Evolutionary conservation across 1,140 invertebrate genomes (phyloP), one percentile per base, ranked within the genome.

Genomic region (Drosophila aff.): DNA sequence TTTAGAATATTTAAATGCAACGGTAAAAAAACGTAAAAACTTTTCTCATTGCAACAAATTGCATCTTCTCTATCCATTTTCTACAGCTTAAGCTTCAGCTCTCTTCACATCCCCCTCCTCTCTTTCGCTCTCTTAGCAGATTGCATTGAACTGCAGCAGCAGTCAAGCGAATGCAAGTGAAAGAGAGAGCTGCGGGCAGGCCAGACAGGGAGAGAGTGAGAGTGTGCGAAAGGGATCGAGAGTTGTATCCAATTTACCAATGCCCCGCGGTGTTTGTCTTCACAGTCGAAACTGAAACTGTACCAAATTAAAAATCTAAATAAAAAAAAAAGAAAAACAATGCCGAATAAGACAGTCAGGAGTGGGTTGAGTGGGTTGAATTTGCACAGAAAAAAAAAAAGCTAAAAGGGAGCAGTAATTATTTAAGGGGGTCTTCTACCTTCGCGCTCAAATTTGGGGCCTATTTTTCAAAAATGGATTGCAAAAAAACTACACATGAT

Each of bases 301-400:
- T 71, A 71, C 67, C 47, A 53, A 67, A 67, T 64, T 67, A 64
- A 49, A 65, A 46, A 67, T 21, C 21, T 40, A 40, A 57, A 57
- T 64, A 36, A 36, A 23, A 49, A 47, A 13, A 0, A 26, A 26
- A 26, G 2, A 47, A 28, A n/a, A 33, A 18, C 6, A 33, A 28
- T 15, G 11, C 0, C 18, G 5, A 50, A 50, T n/a, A 21, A 10
- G 18, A 46, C 18, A 46, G 44, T 7, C 43, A 46, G 4, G 18
- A 18, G 33, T 8, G 59, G 41, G n/a, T 2, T 41, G 18, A 57
- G 53, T 31, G 61, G 61, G 33, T 31, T 60, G 33, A 26, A 33
- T 1, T 11, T 66, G 31, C 57, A 66, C 57, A 33, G 31, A 21
- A 11, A 65, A 43, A 61, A 64, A 43, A 28, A 28, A 9, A 4